Base-by-base conservation (phyloP, 2,113 vertebrate genomes). In the Entosphenus tridentatus region DNA sequence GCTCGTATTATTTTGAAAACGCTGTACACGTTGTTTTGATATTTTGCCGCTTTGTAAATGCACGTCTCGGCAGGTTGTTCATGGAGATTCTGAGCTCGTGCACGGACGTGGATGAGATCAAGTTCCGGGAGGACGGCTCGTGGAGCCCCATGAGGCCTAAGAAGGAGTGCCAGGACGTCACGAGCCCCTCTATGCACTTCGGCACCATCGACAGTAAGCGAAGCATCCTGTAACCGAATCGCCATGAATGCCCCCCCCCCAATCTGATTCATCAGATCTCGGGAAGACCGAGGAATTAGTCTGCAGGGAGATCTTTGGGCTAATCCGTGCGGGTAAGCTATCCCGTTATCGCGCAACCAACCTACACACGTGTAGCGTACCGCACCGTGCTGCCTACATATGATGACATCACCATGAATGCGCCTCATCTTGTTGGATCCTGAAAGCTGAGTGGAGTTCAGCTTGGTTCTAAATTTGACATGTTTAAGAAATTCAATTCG, bases 61-160 rank as follows among this genome's bases (percentile, higher is more conserved):
- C 39, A 7, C 7, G 6, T 12, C 57, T n/a, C 10, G 58, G 12
- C 74, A 82, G 82, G 56, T 72, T 83, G 70, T 83, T 83, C 72
- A 77, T 83, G 82, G 82, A 83, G 39, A 83, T 83, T 75, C 78
- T 83, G 4, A 82, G 81, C 73, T 81, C 80, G 54, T 82, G 81
- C 70, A 79, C 77, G 0, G 81, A 83, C 67, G 82, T 81, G 2
- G 82, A 83, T 6, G 82, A 83, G 76, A 83, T 83, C 2, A 81
- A 83, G 73, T 83, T 83, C 74, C 80, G 78, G 80, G 81, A 83
- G 70, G 82, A 83, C 0, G 82, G 82, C 11, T 83, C 82, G 71
- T 83, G 82, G 82, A 79, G 80, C 67, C 82, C 82, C 16, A 81
- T 83, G 81, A 83, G 77, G 72, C 82, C 79, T 4, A 81, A 78